Evolutionary conservation across 2,888 invertebrate genomes (phyloP), one percentile per base, ranked within the genome.

Genomic region (Ornithoptera alexandrae): DNA sequence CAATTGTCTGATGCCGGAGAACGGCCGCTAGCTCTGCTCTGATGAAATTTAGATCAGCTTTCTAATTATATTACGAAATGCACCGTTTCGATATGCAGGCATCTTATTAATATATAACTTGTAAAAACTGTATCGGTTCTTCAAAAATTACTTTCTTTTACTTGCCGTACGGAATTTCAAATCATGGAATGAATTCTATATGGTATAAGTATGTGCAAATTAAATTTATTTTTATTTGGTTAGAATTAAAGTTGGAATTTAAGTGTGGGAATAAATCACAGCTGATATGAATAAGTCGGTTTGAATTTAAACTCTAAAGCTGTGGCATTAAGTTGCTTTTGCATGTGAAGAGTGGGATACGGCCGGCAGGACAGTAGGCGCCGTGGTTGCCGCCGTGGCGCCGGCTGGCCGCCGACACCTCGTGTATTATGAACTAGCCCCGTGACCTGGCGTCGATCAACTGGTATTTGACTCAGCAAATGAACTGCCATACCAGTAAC

Each of bases 391-490:
- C 88, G 84, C 87, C 84, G 80, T 90, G 92, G 92, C 92, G 92
- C 92, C 92, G 89, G 84, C 89, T 83, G 81, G 92, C 89, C 92
- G 91, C 89, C 87, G 84, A 88, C 91, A 90, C 91, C 90, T 92
- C 89, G 89, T 90, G 90, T 90, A 90, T 90, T 91, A 90, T 91
- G 90, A 86, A 90, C 91, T 90, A 91, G 90, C 87, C 89, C 81
- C 85, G 88, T 89, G 90, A 92, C 91, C 91, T 83, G 90, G 83
- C 90, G 87, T 87, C 88, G 89, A 90, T 90, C 90, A 89, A 89
- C 88, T 88, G 83, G 84, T 86, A 88, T 89, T 90, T 89, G 86
- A 89, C 86, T 88, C 85, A 79, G 81, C 86, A 87, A 87, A 84
- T 81, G 78, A 82, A 85, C 80, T 80, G 73, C 53, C 50, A 84